A percentile compares a stretch with the other conserved stretches of the same genome.
Evolutionary conservation across 1,140 invertebrate species (phyloP).

Genomic region (Dysdera silvatica): DNA sequence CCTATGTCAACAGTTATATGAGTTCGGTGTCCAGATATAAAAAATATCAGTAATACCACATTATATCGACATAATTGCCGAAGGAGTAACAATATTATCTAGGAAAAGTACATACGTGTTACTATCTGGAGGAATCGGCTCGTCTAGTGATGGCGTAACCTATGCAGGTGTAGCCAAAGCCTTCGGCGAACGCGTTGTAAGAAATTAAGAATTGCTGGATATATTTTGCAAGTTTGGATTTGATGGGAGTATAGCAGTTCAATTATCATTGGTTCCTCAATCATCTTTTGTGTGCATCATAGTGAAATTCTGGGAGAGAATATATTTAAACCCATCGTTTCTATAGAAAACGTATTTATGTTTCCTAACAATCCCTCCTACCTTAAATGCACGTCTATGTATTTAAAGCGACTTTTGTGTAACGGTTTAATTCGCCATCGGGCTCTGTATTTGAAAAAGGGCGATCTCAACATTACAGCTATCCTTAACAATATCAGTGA

Average conservation of each 20-base stretch:
- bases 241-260: conserved; percentile 43
- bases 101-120: conserved; percentile 56
- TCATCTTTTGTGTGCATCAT: conserved; percentile 34
- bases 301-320: conserved; percentile 4
- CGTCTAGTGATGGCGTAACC: conserved; percentile 77
- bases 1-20: conserved; percentile 56
- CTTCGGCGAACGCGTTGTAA: conserved; percentile 54
- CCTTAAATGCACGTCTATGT: conserved; percentile 53
- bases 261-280: conserved; percentile 50
- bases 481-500: conserved; percentile 50
- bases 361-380: conserved; percentile 69
- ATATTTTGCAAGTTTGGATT: conserved; percentile 49
- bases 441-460: conserved; percentile 49
- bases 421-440: conserved; percentile 43
- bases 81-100: conserved; percentile 60
- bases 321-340: conserved; percentile 56
- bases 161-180: conserved; percentile 68
- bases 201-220: conserved; percentile 53
- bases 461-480: conserved; percentile 53
- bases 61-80: conserved; percentile 57
- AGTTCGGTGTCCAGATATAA: conserved; percentile 57
- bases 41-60: conserved; percentile 66
- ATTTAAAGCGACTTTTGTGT: conserved; percentile 44
- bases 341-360: conserved; percentile 62
- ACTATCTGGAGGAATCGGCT: conserved; percentile 71